These are phyloP conservation scores for Ruditapes philippinarum DNA, from an alignment of 1,140 invertebrate genomes.

Conservation along the genomic window DNA sequence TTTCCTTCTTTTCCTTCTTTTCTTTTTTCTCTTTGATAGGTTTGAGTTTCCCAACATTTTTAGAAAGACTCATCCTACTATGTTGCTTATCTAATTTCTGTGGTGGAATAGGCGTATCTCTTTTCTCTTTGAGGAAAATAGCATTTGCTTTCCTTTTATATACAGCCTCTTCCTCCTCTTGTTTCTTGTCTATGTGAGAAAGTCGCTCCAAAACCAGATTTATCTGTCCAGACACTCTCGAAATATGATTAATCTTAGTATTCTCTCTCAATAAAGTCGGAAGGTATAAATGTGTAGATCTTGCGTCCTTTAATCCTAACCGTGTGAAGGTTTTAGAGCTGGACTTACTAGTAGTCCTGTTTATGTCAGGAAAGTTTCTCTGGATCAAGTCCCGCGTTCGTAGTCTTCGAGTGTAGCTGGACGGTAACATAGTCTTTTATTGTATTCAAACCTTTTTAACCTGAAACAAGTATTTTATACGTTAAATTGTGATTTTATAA, in stretches of 20 bases:
- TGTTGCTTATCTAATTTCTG: conserved; percentile 32
- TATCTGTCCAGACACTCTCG: conserved; percentile 55
- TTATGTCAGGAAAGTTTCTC: conserved; percentile 19
- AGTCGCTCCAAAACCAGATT: conserved; percentile 53
- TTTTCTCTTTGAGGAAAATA: conserved; percentile 27
- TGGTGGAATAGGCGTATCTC: conserved; percentile 55
- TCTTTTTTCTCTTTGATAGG: conserved; percentile 37
- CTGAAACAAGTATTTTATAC: too few relatives aligned
- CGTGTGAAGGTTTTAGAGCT: conserved; percentile 21
- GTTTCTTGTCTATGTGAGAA: conserved; percentile 49
- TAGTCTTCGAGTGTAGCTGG: conserved; percentile 41
- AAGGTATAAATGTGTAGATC: conserved; percentile 38
- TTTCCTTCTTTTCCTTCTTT: background rate
- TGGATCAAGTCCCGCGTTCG: conserved; percentile 46
- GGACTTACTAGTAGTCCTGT: background rate
- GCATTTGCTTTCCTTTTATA: conserved; percentile 38
- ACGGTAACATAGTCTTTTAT: conserved; percentile 49
- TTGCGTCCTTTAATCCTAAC: background rate
- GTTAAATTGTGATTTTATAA: too few relatives aligned
- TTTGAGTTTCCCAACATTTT: conserved; percentile 7
- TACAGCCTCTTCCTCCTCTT: conserved; percentile 37
- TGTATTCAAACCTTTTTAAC: too few relatives aligned
- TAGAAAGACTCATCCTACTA: conserved; percentile 10
- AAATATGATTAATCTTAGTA: conserved; percentile 18
- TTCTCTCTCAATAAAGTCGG: conserved; percentile 33